Percentiles rank a stretch among this genome's conserved stretches.
Evolutionary conservation across 30 jellyfish, hydroid and myxozoan species (phyloP).

Genomic region (Aurelia sp.): DNA sequence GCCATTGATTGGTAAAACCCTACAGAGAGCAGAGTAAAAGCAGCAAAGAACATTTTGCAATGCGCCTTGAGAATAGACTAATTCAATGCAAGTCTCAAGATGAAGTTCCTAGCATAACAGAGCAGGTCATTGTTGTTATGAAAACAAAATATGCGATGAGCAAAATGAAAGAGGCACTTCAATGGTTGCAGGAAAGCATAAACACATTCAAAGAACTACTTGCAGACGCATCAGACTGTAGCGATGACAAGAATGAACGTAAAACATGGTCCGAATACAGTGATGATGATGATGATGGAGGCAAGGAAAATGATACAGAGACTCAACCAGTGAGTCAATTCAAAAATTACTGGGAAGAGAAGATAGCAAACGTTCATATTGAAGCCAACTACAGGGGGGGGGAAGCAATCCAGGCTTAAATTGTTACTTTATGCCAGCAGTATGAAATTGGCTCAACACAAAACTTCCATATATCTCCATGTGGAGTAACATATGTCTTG

Average conservation of each 20-base stretch:
- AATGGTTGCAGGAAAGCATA: not conserved
- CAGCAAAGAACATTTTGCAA: slow-evolving; percentile 19
- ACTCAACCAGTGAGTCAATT: not conserved
- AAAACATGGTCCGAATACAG: not conserved
- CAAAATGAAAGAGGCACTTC: slow-evolving; percentile 8
- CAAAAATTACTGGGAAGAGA: not conserved
- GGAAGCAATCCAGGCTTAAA: not conserved
- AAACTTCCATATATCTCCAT: slow-evolving; percentile 3
- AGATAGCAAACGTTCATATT: not conserved
- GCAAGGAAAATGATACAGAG: not conserved
- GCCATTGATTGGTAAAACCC: too few species aligned
- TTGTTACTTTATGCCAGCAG: slow-evolving; percentile 8
- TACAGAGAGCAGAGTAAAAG: slow-evolving; percentile 14
- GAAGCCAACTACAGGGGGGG: not conserved
- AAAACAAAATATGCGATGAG: not conserved
- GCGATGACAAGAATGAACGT: not conserved
- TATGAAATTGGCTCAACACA: not conserved
- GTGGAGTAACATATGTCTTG: slow-evolving; percentile 38
- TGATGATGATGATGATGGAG: not conserved
- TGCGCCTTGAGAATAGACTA: slow-evolving; percentile 11
- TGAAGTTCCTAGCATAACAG: not conserved
- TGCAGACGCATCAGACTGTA: too few species aligned
- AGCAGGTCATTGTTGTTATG: not conserved
- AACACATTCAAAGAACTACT: not conserved
- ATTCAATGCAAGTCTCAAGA: not conserved